Evolutionary conservation across 1,140 invertebrate genomes (phyloP).

Genomic region (Papilio polytes): DNA sequence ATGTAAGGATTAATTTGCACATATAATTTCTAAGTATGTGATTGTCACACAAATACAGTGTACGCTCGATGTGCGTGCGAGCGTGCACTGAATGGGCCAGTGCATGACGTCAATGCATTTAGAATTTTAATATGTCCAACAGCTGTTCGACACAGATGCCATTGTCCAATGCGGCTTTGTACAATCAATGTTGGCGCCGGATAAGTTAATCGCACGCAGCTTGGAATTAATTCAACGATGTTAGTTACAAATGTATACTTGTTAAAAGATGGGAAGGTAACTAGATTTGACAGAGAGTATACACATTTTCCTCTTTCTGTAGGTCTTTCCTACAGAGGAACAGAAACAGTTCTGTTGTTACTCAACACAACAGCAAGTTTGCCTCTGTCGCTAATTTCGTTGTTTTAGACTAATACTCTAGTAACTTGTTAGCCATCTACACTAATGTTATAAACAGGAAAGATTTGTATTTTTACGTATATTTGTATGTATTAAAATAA

Average conservation of each 20-base stretch:
- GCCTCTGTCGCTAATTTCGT: no score
- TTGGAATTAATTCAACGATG: slow-evolving; percentile 46
- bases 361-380: background rate
- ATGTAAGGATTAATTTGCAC: background rate
- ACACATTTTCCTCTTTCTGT: no score
- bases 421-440: no score
- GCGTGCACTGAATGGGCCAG: slow-evolving; percentile 9
- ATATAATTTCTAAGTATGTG: background rate
- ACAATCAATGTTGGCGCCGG: slow-evolving; percentile 50
- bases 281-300: background rate
- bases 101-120: slow-evolving; percentile 38
- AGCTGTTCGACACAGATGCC: slow-evolving; percentile 60
- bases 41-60: background rate
- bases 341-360: no score
- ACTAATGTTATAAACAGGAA: no score
- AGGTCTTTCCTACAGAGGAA: no score
- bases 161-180: slow-evolving; percentile 61
- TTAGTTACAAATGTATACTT: background rate
- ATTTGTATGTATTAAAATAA: no score
- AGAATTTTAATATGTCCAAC: slow-evolving; percentile 54
- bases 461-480: no score
- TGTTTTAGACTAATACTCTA: no score
- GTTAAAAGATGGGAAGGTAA: background rate
- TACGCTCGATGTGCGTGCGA: background rate
- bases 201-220: slow-evolving; percentile 43